phyloP scores from a whole-genome alignment of 2,888 invertebrate species.

The Nymphalis polychloros region DNA sequence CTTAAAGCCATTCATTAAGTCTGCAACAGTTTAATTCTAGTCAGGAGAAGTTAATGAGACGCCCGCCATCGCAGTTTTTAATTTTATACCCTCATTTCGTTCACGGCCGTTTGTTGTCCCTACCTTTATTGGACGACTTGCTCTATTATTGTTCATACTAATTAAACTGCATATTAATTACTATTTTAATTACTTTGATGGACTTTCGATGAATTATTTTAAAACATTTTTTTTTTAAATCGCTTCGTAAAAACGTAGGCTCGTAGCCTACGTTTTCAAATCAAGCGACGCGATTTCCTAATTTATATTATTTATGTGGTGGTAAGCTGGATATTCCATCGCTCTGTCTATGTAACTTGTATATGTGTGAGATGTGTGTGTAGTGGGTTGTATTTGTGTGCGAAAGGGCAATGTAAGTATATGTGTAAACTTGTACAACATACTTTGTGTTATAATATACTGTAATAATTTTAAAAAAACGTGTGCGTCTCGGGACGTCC shows the following conservation, averaged over 20 bases:
- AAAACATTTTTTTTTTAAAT: background rate
- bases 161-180: constrained; percentile 24
- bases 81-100: constrained; percentile 71
- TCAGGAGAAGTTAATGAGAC: constrained; percentile 76
- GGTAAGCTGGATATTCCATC: no score
- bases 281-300: background rate
- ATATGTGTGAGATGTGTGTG: no score
- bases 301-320: no score
- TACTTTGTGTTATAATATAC: no score
- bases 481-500: no score
- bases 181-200: background rate
- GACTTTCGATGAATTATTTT: background rate
- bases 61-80: constrained; percentile 64
- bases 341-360: no score
- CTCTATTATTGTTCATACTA: constrained; percentile 19
- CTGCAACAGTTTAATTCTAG: constrained; percentile 74
- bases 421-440: no score
- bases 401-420: no score
- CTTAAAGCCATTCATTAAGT: constrained; percentile 71
- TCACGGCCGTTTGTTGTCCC: constrained; percentile 31
- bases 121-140: constrained; percentile 34
- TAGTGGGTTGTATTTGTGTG: no score
- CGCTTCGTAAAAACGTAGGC: no score
- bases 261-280: background rate
- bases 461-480: no score